Evolutionary conservation across 2,113 vertebrate species (phyloP).

Genomic region (Onychorhynchus coronatus): DNA sequence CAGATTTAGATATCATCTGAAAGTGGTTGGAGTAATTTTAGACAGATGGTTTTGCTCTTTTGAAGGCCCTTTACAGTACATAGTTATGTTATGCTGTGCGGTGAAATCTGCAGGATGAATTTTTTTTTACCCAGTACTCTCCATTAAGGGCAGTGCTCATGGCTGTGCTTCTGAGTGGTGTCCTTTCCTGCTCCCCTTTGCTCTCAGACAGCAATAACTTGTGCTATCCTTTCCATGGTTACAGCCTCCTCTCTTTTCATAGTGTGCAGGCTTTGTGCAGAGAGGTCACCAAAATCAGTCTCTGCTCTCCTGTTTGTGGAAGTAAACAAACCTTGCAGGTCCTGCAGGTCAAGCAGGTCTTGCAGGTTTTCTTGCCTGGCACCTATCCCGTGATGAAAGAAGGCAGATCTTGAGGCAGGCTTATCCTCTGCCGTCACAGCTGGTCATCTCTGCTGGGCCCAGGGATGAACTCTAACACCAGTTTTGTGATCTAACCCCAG

Average conservation of each 20-base stretch:
- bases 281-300: fast-evolving
- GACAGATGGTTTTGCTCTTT: slow-evolving; percentile 39
- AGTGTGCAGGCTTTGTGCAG: background rate
- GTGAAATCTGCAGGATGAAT: slow-evolving; percentile 34
- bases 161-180: background rate
- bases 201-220: background rate
- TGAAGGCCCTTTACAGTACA: background rate
- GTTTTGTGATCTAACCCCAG: background rate
- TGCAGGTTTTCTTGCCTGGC: background rate
- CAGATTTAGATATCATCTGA: slow-evolving; percentile 22
- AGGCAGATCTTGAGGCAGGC: background rate
- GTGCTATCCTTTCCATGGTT: background rate
- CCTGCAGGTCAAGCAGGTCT: background rate
- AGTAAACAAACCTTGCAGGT: fast-evolving
- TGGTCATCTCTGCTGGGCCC: background rate
- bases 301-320: background rate
- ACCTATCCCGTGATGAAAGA: fast-evolving
- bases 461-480: fast-evolving
- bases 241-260: background rate
- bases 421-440: background rate
- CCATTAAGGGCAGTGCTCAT: background rate
- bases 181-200: background rate
- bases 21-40: slow-evolving; percentile 27
- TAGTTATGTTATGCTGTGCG: background rate
- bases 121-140: background rate